Evolutionary conservation across 2,113 vertebrate genomes (phyloP).

Genomic region (Delphinapterus leucas): DNA sequence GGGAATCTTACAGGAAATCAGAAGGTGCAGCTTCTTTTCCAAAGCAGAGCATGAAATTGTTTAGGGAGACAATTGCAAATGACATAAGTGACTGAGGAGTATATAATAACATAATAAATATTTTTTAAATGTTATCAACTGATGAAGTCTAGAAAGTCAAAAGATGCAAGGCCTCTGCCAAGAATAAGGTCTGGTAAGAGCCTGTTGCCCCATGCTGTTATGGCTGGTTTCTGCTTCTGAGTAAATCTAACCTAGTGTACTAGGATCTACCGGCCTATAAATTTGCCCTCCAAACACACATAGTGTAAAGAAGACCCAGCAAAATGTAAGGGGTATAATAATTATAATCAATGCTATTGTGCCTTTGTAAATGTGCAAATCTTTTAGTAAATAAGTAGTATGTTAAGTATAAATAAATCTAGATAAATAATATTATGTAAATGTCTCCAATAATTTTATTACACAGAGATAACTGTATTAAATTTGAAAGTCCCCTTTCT

Average conservation of each 20-base stretch:
- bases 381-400: background rate
- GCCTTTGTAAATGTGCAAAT: background rate
- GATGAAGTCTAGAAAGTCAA: background rate
- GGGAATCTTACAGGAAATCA: background rate
- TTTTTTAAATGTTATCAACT: background rate
- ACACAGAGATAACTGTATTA: background rate
- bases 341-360: background rate
- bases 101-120: background rate
- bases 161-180: background rate
- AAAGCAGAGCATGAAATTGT: background rate
- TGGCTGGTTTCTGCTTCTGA: background rate
- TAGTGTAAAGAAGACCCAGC: background rate
- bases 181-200: background rate
- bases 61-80: background rate
- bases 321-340: background rate
- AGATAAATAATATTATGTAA: background rate
- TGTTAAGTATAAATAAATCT: background rate
- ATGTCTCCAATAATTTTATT: background rate
- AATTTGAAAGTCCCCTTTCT: background rate
- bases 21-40: background rate
- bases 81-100: background rate
- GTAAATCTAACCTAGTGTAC: background rate
- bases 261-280: background rate
- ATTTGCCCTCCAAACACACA: background rate
- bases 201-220: background rate